These are phyloP conservation scores for Sminthopsis crassicaudata DNA, from an alignment of 2,113 vertebrate species.

Conservation along the genomic window DNA sequence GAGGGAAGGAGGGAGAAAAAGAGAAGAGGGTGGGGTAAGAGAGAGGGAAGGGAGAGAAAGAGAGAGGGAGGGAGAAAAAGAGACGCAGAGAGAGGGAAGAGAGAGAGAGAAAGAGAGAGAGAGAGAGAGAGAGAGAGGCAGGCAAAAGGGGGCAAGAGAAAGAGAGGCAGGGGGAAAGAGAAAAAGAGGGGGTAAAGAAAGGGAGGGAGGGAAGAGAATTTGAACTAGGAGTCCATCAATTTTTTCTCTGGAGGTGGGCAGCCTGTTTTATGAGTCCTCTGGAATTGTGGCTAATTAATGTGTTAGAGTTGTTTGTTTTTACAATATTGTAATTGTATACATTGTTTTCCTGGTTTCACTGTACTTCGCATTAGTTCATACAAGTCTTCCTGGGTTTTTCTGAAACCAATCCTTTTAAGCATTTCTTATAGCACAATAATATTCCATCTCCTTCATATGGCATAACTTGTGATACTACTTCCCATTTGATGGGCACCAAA, in stretches of 20 bases:
- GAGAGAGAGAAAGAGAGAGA: no score
- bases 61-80: no score
- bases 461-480: background rate
- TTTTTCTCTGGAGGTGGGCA: background rate
- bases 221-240: background rate
- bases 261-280: background rate
- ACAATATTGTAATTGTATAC: background rate
- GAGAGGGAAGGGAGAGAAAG: no score
- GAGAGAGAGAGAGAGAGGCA: no score
- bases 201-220: background rate
- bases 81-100: no score
- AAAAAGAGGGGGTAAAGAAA: no score
- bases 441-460: background rate
- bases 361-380: background rate
- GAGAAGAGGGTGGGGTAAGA: no score
- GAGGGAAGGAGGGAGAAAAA: no score
- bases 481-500: background rate
- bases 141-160: no score
- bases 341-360: background rate
- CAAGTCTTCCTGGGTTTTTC: background rate
- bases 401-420: background rate
- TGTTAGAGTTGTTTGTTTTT: background rate
- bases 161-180: no score
- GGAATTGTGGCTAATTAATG: background rate
- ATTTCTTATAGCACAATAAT: background rate